phyloP scores from a whole-genome alignment of 2,888 invertebrate genomes.

The Chrysopilus asiliformis region DNA sequence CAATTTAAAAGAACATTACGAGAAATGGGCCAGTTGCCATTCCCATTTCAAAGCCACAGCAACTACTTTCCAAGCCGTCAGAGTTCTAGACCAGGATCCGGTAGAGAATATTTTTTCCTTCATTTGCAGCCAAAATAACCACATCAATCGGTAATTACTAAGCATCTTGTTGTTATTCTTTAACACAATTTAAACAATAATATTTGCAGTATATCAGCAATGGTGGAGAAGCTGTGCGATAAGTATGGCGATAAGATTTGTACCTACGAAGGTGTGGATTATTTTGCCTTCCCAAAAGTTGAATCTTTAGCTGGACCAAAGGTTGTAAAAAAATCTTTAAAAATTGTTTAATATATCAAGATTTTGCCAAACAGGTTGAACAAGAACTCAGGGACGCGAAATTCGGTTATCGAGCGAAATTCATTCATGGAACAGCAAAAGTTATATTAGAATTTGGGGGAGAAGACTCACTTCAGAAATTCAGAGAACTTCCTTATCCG shows the following conservation, averaged over 20 bases:
- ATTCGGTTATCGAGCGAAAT: constrained; percentile 82
- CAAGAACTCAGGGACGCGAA: constrained; percentile 53
- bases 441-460: constrained; percentile 57
- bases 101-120: constrained; percentile 90
- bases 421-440: constrained; percentile 61
- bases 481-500: constrained; percentile 54
- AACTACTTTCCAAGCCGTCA: constrained; percentile 64
- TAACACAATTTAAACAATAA: not conserved
- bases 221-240: constrained; percentile 79
- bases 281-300: constrained; percentile 76
- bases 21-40: constrained; percentile 62
- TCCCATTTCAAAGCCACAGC: constrained; percentile 56
- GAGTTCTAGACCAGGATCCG: constrained; percentile 81
- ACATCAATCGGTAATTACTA: constrained; percentile 60
- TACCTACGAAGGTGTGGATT: constrained; percentile 45
- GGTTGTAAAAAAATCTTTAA: too few relatives aligned
- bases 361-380: too few relatives aligned
- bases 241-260: constrained; percentile 70
- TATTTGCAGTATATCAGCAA: constrained; percentile 60
- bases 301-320: too few relatives aligned
- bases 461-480: constrained; percentile 52
- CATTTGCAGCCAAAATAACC: constrained; percentile 95
- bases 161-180: constrained; percentile 1
- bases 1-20: constrained; percentile 55
- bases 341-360: too few relatives aligned